Evolutionary conservation across 2,888 invertebrate species (phyloP).

Genomic region (Melanargia galathea): DNA sequence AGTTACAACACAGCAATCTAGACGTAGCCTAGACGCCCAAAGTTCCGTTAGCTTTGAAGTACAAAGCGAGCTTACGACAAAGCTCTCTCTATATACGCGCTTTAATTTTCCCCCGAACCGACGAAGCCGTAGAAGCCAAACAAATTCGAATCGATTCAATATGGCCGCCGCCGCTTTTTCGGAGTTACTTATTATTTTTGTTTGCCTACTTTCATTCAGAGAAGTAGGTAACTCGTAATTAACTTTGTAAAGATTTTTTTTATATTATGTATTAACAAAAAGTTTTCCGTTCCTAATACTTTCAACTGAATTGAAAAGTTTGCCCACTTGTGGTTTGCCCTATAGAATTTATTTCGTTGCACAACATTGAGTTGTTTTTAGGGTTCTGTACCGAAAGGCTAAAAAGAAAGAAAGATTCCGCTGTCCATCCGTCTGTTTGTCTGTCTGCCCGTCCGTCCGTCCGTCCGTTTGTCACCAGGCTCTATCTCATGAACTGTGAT

Average conservation of each 20-base stretch:
- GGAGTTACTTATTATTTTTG: conserved; percentile 41
- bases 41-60: conserved; percentile 6
- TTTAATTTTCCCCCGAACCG: conserved; percentile 63
- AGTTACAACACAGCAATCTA: too few species aligned
- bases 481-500: too few species aligned
- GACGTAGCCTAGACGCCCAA: neutral
- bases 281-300: neutral
- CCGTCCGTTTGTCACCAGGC: too few species aligned
- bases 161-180: conserved; percentile 47
- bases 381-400: too few species aligned
- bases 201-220: neutral
- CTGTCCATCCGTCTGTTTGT: too few species aligned
- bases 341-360: neutral
- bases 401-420: too few species aligned
- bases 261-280: neutral
- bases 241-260: neutral
- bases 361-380: neutral
- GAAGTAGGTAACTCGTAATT: conserved; percentile 2
- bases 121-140: conserved; percentile 63
- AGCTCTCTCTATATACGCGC: conserved; percentile 47
- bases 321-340: too few species aligned
- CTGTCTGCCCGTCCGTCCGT: too few species aligned
- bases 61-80: conserved; percentile 45
- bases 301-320: neutral
- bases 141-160: conserved; percentile 59